Percentiles rank a stretch among this genome's conserved stretches.
Conservation (phyloP, 2,888 invertebrate genomes). For the Campoplex nolae region DNA sequence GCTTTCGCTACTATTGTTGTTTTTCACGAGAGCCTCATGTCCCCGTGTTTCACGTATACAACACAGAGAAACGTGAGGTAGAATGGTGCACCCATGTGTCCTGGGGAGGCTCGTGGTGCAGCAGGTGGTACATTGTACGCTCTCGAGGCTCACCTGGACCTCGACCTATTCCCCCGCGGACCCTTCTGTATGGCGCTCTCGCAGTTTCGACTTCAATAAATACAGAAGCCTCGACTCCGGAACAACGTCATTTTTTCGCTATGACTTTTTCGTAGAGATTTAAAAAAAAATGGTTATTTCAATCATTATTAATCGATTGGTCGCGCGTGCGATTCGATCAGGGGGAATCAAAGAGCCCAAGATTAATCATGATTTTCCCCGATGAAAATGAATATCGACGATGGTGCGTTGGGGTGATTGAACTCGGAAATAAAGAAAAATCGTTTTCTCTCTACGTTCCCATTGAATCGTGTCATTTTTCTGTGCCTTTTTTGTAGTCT, state of each 20-base stretch:
- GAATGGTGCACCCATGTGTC: slow-evolving; percentile 58
- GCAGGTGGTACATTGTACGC: slow-evolving; percentile 76
- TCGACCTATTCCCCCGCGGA: slow-evolving; percentile 48
- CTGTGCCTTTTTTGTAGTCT: not conserved
- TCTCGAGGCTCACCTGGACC: slow-evolving; percentile 75
- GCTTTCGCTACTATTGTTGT: slow-evolving; percentile 10
- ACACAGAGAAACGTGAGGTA: not conserved
- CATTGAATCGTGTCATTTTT: not conserved
- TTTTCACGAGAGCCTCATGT: not conserved
- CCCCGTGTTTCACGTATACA: not conserved
- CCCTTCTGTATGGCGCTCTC: slow-evolving; percentile 1
- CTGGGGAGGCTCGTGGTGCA: slow-evolving; percentile 69
- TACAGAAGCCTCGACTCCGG: slow-evolving; percentile 29
- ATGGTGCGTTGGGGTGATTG: not conserved
- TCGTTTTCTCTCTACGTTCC: not conserved
- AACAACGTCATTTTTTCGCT: not conserved
- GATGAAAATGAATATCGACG: slow-evolving; percentile 8
- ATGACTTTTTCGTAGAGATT: not conserved
- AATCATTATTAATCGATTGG: slow-evolving; percentile 52
- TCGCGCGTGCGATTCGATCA: slow-evolving; percentile 20
- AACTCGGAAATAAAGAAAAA: not conserved
- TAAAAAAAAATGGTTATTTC: not conserved
- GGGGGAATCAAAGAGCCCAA: not conserved
- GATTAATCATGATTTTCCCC: slow-evolving; percentile 42
- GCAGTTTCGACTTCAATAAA: slow-evolving; percentile 60